phyloP scores from a whole-genome alignment of 2,888 invertebrate genomes.

The Xanthostigma xanthostigma region DNA sequence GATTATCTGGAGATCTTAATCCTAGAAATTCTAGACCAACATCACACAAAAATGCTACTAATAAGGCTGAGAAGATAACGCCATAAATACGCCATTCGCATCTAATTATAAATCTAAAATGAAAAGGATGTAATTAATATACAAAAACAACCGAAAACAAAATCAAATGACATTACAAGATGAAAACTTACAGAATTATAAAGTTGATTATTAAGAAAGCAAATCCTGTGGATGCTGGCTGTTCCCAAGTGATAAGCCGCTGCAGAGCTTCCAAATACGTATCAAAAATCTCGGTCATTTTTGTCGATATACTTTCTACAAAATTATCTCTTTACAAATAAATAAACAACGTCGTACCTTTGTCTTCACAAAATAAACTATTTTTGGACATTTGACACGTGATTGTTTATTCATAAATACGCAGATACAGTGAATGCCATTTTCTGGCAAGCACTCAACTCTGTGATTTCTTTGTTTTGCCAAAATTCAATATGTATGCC shows the following conservation, averaged over 20 bases:
- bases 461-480: too few species aligned
- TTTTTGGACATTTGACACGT: too few species aligned
- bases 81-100: constrained; percentile 28
- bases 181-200: constrained; percentile 27
- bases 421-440: too few species aligned
- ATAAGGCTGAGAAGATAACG: constrained; percentile 24
- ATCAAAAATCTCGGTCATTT: not conserved
- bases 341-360: too few species aligned
- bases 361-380: too few species aligned
- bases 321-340: too few species aligned
- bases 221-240: constrained; percentile 22
- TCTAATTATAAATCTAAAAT: constrained; percentile 25
- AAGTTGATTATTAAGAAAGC: constrained; percentile 24
- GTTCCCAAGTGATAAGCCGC: constrained; percentile 25
- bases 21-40: constrained; percentile 17
- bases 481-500: too few species aligned
- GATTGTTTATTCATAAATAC: too few species aligned
- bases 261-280: constrained; percentile 10
- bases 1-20: constrained; percentile 9
- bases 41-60: constrained; percentile 23
- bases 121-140: constrained; percentile 6
- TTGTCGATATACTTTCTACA: not conserved
- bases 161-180: constrained; percentile 1
- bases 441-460: too few species aligned
- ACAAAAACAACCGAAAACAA: not conserved